phyloP scores from a whole-genome alignment of 2,888 invertebrate species.

The Pterostichus niger region DNA sequence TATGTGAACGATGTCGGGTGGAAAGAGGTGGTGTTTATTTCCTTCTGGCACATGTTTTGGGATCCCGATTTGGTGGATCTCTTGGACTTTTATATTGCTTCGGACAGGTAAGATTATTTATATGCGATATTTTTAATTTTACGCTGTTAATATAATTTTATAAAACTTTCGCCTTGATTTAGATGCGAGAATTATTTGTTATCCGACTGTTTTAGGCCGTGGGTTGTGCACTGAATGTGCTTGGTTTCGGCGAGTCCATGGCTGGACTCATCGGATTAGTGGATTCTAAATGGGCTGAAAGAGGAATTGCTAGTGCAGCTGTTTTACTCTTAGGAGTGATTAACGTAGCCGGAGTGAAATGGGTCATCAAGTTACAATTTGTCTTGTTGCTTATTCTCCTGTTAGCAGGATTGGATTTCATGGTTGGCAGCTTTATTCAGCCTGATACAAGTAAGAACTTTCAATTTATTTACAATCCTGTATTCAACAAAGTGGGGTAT shows the following conservation, averaged over 20 bases:
- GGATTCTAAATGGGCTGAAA: conserved; percentile 88
- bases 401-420: conserved; percentile 94
- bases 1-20: conserved; percentile 95
- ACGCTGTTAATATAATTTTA: too few species aligned
- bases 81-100: conserved; percentile 97
- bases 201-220: conserved; percentile 85
- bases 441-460: conserved; percentile 82
- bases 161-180: too few species aligned
- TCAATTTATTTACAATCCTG: too few species aligned
- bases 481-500: too few species aligned
- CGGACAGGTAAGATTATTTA: conserved; percentile 87
- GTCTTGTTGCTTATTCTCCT: conserved; percentile 90
- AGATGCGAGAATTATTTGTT: too few species aligned
- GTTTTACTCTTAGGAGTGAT: conserved; percentile 92
- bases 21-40: conserved; percentile 99
- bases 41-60: conserved; percentile 94
- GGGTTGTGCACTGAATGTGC: conserved; percentile 96
- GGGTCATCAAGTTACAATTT: conserved; percentile 98
- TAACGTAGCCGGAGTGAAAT: conserved; percentile 97
- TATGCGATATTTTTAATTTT: too few species aligned
- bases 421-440: conserved; percentile 93
- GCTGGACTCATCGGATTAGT: conserved; percentile 88
- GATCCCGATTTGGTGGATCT: conserved; percentile 95
- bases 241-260: conserved; percentile 98
- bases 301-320: conserved; percentile 92